These are phyloP conservation scores for Champsocephalus gunnari DNA, from an alignment of 2,797 vertebrate genomes.

Conservation along the genomic window DNA sequence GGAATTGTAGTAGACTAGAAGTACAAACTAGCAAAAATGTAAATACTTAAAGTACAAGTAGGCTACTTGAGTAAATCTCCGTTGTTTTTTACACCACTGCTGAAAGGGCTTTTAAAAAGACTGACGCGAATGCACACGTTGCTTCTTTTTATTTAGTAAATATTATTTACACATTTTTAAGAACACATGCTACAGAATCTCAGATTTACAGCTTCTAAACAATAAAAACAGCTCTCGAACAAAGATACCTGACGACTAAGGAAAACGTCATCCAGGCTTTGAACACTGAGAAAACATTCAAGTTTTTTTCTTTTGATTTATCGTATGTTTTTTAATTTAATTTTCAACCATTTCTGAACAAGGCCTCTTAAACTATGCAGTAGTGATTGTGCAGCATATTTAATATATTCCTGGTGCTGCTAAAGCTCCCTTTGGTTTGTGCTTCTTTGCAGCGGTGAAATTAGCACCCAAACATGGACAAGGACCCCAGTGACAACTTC, in stretches of 20 bases:
- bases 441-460: conserved; percentile 85
- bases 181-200: conserved; percentile 85
- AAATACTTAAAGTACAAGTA: too few species aligned
- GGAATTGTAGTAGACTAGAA: too few species aligned
- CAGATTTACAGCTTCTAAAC: conserved; percentile 79
- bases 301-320: conserved; percentile 62
- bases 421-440: conserved; percentile 88
- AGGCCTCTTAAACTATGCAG: conserved; percentile 84
- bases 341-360: conserved; percentile 76
- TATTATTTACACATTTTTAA: conserved; percentile 84
- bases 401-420: conserved; percentile 80
- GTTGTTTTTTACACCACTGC: too few species aligned
- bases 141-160: conserved; percentile 85
- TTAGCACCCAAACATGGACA: conserved; percentile 83
- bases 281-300: conserved; percentile 86
- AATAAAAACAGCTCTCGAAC: conserved; percentile 78
- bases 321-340: conserved; percentile 22
- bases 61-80: too few species aligned
- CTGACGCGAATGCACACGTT: conserved; percentile 18
- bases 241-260: conserved; percentile 69
- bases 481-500: conserved; percentile 66
- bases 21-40: too few species aligned
- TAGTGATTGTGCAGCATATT: conserved; percentile 86
- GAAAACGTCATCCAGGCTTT: conserved; percentile 77
- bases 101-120: background rate